These are phyloP conservation scores for Bombus terrestris DNA, from an alignment of 1,140 invertebrate genomes.

Conservation along the genomic window DNA sequence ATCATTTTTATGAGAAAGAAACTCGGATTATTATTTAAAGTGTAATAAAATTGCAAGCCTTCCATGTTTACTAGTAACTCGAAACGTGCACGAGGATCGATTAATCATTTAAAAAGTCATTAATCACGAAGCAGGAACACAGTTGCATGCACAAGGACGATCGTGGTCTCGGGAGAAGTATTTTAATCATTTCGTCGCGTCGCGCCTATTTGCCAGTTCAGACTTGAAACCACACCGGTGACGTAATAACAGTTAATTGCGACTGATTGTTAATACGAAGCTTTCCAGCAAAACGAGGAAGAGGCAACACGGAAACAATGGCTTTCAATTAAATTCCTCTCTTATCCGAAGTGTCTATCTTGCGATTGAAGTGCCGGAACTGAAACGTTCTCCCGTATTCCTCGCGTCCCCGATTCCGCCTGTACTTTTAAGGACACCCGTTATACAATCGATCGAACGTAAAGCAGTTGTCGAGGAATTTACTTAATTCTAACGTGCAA, in stretches of 20 bases:
- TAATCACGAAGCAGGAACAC: neutral
- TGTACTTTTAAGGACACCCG: conserved; percentile 9
- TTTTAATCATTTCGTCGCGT: neutral
- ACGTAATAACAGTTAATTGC: conserved; percentile 44
- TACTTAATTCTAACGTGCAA: neutral
- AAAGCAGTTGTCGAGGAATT: neutral
- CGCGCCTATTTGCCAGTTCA: neutral
- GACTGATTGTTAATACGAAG: conserved; percentile 44
- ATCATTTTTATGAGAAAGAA: no score
- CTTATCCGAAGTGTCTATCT: conserved; percentile 51
- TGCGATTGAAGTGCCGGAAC: conserved; percentile 42
- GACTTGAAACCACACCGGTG: neutral
- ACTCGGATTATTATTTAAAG: neutral
- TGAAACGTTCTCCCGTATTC: conserved; percentile 2
- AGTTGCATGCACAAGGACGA: neutral
- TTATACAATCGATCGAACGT: conserved; percentile 24
- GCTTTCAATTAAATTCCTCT: conserved; percentile 51
- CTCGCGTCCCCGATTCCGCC: neutral
- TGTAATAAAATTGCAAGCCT: neutral
- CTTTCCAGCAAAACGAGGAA: conserved; percentile 47
- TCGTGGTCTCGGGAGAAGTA: neutral
- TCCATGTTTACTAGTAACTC: no score
- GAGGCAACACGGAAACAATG: conserved; percentile 49
- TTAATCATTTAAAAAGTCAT: neutral
- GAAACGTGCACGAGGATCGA: neutral